Percentiles rank a stretch among this genome's conserved stretches.
These are phyloP conservation scores for Cosmia trapezina DNA, from an alignment of 2,888 invertebrate species.

Conservation along the genomic window DNA sequence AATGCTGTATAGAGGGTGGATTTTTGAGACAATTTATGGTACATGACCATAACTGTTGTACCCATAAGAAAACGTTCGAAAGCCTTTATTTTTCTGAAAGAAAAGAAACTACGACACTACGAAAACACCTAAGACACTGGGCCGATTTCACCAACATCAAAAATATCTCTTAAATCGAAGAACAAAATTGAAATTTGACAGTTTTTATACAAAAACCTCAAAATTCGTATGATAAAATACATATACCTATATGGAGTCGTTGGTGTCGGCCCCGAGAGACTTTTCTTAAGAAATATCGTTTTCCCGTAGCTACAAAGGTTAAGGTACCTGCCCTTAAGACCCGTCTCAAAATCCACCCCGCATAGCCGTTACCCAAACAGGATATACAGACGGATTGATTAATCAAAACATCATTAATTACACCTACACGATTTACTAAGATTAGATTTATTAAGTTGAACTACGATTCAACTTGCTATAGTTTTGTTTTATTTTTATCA, in stretches of 20 bases:
- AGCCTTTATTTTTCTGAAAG: not conserved
- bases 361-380: not conserved
- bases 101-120: not conserved
- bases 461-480: not conserved
- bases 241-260: not conserved
- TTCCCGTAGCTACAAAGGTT: not conserved
- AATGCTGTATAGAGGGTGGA: not conserved
- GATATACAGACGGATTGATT: not conserved
- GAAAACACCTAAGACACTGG: not conserved
- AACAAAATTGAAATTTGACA: not conserved
- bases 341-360: not conserved
- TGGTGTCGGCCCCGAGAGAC: not conserved
- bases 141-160: not conserved
- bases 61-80: not conserved
- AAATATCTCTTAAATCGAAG: not conserved
- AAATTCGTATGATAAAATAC: not conserved
- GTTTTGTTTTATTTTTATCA: conserved; percentile 12
- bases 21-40: not conserved
- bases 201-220: not conserved
- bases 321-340: not conserved
- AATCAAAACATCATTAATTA: conserved; percentile 9
- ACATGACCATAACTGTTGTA: not conserved
- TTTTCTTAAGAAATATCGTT: not conserved
- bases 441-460: too few species aligned
- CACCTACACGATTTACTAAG: not conserved